These are phyloP conservation scores for Ateles fusciceps DNA, from an alignment of 2,797 vertebrate species.

Conservation along the genomic window DNA sequence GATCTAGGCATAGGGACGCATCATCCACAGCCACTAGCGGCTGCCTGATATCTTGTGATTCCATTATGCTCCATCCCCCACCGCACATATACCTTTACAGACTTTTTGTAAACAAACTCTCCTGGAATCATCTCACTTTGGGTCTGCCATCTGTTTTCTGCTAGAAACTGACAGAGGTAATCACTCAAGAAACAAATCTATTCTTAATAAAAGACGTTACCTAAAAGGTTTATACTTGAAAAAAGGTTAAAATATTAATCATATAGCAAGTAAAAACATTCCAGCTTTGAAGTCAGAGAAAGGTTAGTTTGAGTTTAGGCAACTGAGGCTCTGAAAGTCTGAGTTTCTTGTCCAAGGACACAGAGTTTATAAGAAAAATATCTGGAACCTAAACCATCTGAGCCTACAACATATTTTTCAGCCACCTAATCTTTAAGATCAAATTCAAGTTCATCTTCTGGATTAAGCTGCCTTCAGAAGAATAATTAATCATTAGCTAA, in stretches of 20 bases:
- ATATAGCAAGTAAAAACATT: not conserved
- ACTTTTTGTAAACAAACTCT: conserved; percentile 4
- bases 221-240: conserved; percentile 29
- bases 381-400: not conserved
- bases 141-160: conserved; percentile 23
- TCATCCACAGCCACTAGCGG: not conserved
- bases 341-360: not conserved
- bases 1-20: not conserved
- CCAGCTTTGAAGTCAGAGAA: conserved; percentile 6
- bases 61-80: no score
- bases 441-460: not conserved
- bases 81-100: not conserved
- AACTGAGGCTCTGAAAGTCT: not conserved
- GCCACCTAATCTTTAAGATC: not conserved
- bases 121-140: not conserved
- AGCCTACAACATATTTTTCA: not conserved
- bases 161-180: not conserved
- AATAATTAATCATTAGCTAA: conserved; percentile 8
- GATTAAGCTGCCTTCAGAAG: not conserved
- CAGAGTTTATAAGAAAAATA: not conserved
- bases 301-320: not conserved
- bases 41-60: not conserved
- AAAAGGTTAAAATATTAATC: conserved; percentile 23
- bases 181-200: conserved; percentile 30
- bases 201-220: conserved; percentile 33